Conservation (phyloP, 1,140 invertebrate species). For the Elymnias hypermnestra region DNA sequence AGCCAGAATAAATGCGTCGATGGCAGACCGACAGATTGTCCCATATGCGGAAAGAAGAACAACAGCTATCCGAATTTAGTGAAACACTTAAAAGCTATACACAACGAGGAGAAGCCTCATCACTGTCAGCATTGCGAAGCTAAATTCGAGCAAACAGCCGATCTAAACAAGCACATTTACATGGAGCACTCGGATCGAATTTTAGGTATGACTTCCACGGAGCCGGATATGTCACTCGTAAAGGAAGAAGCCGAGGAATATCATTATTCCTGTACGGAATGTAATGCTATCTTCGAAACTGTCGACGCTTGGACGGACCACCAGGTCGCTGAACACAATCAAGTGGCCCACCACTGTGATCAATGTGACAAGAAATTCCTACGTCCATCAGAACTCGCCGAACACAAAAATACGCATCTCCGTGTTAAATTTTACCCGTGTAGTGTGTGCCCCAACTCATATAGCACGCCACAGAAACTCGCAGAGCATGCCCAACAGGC, state of each 20-base stretch:
- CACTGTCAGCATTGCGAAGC: conserved; percentile 68
- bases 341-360: conserved; percentile 76
- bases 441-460: conserved; percentile 77
- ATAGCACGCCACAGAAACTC: conserved; percentile 77
- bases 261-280: conserved; percentile 77
- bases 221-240: conserved; percentile 61
- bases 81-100: conserved; percentile 73
- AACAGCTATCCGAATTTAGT: conserved; percentile 75
- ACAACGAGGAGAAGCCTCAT: conserved; percentile 68
- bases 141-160: conserved; percentile 65
- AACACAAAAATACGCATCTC: conserved; percentile 81
- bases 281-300: conserved; percentile 74
- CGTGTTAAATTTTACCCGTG: conserved; percentile 81
- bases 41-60: conserved; percentile 73
- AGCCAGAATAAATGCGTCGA: conserved; percentile 62
- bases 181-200: conserved; percentile 61
- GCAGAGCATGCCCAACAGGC: conserved; percentile 76
- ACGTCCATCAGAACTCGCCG: conserved; percentile 76
- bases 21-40: conserved; percentile 69
- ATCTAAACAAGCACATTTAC: conserved; percentile 72
- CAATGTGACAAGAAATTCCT: conserved; percentile 80
- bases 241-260: conserved; percentile 71
- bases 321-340: conserved; percentile 71
- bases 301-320: conserved; percentile 76
- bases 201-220: conserved; percentile 33